Conservation (phyloP, 1,140 invertebrate species). For the Marisa cornuarietis region DNA sequence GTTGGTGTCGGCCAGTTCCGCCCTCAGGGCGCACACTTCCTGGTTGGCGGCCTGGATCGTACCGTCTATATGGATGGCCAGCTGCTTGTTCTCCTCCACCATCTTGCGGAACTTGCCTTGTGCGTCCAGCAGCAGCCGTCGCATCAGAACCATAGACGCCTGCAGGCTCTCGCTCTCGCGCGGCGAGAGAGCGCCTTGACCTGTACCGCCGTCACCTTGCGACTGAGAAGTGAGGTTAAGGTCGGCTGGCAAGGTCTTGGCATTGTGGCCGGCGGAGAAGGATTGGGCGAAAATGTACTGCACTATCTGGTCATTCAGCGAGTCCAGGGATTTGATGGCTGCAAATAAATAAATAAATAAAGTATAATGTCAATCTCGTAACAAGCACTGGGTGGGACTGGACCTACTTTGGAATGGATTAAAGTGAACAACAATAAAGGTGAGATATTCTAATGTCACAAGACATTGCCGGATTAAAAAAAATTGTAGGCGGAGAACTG, state of each 20-base stretch:
- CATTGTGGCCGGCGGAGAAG: conserved; percentile 33
- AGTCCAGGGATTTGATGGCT: conserved; percentile 68
- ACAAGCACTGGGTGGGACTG: no score
- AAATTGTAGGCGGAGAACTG: no score
- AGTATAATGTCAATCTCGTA: not conserved
- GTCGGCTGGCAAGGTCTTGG: conserved; percentile 6
- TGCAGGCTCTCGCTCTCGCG: conserved; percentile 61
- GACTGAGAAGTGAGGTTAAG: not conserved
- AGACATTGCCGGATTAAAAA: no score
- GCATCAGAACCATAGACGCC: conserved; percentile 66
- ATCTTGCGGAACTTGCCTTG: conserved; percentile 76
- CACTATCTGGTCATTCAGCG: conserved; percentile 68
- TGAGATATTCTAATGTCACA: no score
- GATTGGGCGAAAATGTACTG: conserved; percentile 62
- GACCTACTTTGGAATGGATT: not conserved
- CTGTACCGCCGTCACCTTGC: not conserved
- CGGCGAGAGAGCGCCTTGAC: conserved; percentile 37
- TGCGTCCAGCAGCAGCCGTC: conserved; percentile 66
- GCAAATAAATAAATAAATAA: conserved; percentile 35
- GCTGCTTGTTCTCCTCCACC: conserved; percentile 77
- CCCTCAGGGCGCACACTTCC: conserved; percentile 70
- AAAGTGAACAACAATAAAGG: no score
- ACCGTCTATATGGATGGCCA: conserved; percentile 73
- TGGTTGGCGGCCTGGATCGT: conserved; percentile 73
- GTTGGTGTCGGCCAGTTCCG: conserved; percentile 70